phyloP scores from a whole-genome alignment of 2,888 invertebrate species.

The Sphaerophoria taeniata region DNA sequence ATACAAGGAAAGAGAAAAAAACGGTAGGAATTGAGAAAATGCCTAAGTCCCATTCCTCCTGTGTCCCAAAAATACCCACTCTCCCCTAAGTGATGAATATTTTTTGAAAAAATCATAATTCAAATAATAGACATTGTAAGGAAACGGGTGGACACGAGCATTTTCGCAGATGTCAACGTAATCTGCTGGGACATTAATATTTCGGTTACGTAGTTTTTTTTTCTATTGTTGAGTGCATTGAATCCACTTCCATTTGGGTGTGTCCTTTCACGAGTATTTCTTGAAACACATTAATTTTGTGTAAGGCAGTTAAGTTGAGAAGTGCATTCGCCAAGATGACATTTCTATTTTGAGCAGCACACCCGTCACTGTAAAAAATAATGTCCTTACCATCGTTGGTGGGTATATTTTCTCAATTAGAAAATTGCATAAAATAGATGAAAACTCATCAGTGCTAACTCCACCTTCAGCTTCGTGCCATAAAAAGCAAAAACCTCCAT shows the following conservation, averaged over 20 bases:
- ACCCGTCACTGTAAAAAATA: conserved; percentile 44
- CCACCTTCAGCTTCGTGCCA: conserved; percentile 45
- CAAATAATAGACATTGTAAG: conserved; percentile 27
- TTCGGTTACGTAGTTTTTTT: conserved; percentile 33
- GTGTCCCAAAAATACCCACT: too few relatives aligned
- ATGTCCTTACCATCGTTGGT: conserved; percentile 31
- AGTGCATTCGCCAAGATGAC: conserved; percentile 36
- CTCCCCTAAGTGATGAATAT: background rate
- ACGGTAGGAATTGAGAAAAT: too few relatives aligned
- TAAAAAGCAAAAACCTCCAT: conserved; percentile 39
- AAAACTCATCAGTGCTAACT: conserved; percentile 19
- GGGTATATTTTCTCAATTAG: too few relatives aligned
- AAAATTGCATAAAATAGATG: too few relatives aligned
- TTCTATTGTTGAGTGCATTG: too few relatives aligned
- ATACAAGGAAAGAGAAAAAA: too few relatives aligned
- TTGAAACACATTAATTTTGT: conserved; percentile 31
- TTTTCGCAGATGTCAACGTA: conserved; percentile 34
- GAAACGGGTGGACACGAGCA: conserved; percentile 17
- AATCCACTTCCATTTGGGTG: conserved; percentile 42
- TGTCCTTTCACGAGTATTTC: conserved; percentile 48
- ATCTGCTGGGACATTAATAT: conserved; percentile 31
- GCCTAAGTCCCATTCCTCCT: too few relatives aligned
- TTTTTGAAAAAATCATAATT: conserved; percentile 16
- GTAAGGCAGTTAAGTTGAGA: conserved; percentile 2
- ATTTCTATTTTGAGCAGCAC: conserved; percentile 43